phyloP scores from a whole-genome alignment of 92 coral and sea anemone species.

The Palythoa caribaeorum region DNA sequence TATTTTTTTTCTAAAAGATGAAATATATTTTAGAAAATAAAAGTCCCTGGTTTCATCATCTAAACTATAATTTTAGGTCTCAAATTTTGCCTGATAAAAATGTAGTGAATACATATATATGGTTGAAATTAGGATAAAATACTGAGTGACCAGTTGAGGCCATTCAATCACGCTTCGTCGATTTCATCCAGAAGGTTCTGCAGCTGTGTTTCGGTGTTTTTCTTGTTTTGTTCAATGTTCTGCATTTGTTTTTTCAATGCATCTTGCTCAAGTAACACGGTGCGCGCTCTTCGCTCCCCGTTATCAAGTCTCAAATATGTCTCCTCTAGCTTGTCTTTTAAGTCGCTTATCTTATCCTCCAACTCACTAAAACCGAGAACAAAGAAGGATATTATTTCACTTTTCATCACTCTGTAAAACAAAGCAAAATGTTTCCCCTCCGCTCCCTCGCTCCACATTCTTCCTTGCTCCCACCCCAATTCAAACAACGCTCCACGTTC shows the following conservation, averaged over 20 bases:
- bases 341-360: slow-evolving; percentile 14
- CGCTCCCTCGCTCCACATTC: too few species aligned
- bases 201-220: neutral
- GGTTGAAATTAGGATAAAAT: neutral
- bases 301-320: slow-evolving; percentile 2
- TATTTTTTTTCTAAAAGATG: too few species aligned
- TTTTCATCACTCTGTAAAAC: too few species aligned
- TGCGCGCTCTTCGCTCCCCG: slow-evolving; percentile 12
- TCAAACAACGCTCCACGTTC: too few species aligned
- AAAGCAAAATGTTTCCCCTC: too few species aligned
- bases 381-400: neutral
- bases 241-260: neutral
- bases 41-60: too few species aligned
- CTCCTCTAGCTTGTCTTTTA: slow-evolving; percentile 3
- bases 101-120: too few species aligned
- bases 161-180: neutral
- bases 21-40: too few species aligned
- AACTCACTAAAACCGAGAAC: neutral
- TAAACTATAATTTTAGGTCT: too few species aligned
- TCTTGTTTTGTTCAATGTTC: neutral
- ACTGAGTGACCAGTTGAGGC: neutral
- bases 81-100: too few species aligned
- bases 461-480: too few species aligned
- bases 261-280: neutral
- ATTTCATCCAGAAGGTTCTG: slow-evolving; percentile 16